Conservation (phyloP, 2,888 invertebrate genomes). For the Dasysyrphus albostriatus region DNA sequence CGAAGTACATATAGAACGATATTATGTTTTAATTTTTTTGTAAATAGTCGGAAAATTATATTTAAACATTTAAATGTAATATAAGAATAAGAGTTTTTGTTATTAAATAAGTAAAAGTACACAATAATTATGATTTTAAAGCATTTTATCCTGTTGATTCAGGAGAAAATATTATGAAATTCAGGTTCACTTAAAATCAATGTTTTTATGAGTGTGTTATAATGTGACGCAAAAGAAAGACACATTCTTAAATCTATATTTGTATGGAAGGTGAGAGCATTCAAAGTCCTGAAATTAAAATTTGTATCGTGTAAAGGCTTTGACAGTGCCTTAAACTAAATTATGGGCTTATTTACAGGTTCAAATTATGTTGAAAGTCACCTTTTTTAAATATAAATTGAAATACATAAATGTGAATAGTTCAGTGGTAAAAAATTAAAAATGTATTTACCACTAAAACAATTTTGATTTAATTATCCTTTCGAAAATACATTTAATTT, state of each 20-base stretch:
- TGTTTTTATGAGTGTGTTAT: neutral
- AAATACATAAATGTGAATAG: neutral
- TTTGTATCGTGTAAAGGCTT: neutral
- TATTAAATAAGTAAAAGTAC: neutral
- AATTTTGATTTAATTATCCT: neutral
- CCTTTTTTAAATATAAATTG: neutral
- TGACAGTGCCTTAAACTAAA: conserved; percentile 1
- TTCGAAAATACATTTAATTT: neutral
- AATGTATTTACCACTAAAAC: neutral
- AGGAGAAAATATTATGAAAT: neutral
- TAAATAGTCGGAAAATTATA: conserved; percentile 2
- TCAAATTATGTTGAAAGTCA: neutral
- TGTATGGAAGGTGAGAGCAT: neutral
- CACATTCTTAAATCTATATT: neutral
- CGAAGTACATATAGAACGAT: neutral
- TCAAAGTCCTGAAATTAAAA: neutral
- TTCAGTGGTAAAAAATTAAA: neutral
- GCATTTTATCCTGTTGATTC: neutral
- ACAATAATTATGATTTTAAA: neutral
- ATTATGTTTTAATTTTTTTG: neutral
- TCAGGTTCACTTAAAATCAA: neutral
- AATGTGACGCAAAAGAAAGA: neutral
- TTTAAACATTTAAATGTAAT: neutral
- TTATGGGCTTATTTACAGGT: neutral
- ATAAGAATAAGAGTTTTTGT: neutral